Base-by-base conservation (phyloP, 1,140 invertebrate genomes). In the Periplaneta americana region DNA sequence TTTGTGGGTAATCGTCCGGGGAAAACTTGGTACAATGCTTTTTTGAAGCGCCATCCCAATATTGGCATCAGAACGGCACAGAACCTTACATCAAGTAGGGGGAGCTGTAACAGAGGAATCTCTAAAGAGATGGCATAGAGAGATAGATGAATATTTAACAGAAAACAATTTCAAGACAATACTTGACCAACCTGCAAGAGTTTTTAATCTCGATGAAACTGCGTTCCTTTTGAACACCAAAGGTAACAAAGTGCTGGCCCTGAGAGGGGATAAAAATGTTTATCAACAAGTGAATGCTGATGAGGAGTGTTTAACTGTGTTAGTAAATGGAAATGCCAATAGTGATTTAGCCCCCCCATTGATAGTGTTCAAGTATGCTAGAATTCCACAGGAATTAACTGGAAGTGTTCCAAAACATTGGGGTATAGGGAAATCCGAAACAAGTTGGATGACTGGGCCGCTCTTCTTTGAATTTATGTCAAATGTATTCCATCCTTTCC, bases 381-480 rank as follows among this genome's bases (percentile, higher is more conserved):
- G 79, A 28, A 10, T 80, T 10, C 75, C 81, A 36, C 36, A 17
- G 22, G 81, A 82, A 17, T 80, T 87, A n/a, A 83, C 79, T 31
- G 39, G 83, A 74, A 86, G 81, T 80, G 82, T 88, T 33, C 86
- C 87, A n/a, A 32, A 83, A 81, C 75, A 84, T 31, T 89, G 87
- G 86, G 82, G 33, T 31, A 32, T 89, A 11, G 87, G 86, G 18
- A 85, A 82, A 78, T 85, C 84, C 37, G 86, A 89, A 28, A 84
- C 76, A 11, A 87, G 88, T 1, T 89, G 87, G 87, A 89, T 89
- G 85, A 85, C 80, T 17, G 77, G 78, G 28, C 85, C 87, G 83
- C 83, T 85, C 4, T 89, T 89, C 83, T 88, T 84, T 84, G 87
- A 88, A 85, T 89, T 87, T 82, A 83, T 88, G 22, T 82, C 85